A percentile compares a stretch with the other conserved stretches of the same genome.
Conservation (phyloP, 2,113 vertebrate species). For the Neolamprologus caudopunctatus region DNA sequence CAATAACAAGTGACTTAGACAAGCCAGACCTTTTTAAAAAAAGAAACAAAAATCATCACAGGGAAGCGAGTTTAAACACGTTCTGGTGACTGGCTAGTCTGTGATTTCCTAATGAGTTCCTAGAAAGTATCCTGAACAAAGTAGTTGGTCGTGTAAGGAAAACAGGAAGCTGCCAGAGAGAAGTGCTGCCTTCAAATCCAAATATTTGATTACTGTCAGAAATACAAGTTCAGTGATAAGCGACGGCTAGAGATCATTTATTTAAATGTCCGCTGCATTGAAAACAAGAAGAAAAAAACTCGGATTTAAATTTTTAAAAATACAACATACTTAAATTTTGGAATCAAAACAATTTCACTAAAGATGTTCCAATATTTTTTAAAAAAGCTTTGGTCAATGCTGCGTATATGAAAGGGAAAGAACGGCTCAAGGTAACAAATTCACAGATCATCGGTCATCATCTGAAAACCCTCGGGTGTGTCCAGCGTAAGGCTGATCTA, state of each 20-base stretch:
- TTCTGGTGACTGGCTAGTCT: background rate
- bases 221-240: background rate
- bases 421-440: background rate
- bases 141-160: background rate
- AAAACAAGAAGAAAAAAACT: background rate
- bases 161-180: background rate
- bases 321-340: background rate
- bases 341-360: background rate
- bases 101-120: background rate
- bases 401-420: background rate
- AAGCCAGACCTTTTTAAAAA: background rate
- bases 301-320: accelerated
- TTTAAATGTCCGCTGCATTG: background rate
- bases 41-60: background rate
- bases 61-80: background rate
- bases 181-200: background rate
- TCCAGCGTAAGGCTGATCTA: background rate
- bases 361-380: background rate
- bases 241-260: background rate
- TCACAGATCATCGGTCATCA: background rate
- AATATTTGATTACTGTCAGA: background rate
- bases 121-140: background rate
- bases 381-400: background rate
- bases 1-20: background rate
- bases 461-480: background rate